Evolutionary conservation across 1,140 invertebrate genomes (phyloP), one percentile per base, ranked within the genome.

Genomic region (Papilio polyxenes): DNA sequence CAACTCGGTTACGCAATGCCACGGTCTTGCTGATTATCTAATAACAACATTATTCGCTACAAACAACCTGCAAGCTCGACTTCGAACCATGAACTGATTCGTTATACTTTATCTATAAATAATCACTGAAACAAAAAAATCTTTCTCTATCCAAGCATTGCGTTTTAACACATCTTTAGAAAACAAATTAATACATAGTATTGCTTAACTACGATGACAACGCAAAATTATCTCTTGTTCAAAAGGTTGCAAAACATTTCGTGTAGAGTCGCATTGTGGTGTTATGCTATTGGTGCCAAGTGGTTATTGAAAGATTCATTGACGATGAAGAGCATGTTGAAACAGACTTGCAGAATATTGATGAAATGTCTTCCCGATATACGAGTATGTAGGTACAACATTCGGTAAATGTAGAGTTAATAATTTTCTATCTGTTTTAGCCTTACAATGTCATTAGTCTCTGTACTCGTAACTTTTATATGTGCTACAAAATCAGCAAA

Each of bases 31-130:
- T 72, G 65, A 40, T 72, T 72, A 72, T 72, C 31, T 72, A 72
- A 72, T 72, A 72, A 69, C 59, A 20, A 62, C 62, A 31, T 65
- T 65, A 65, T 65, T 65, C 62, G 62, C 62, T 10, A 65, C 59
- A 65, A 56, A 72, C 23, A 65, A 72, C 31, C 13, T 72, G 65
- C 65, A 37, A 37, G 10, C 62, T 31, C 62, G 9, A 65, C 62
- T 65, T 13, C 62, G 13, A 65, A 62, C 20, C n/a, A 23, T 20
- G 20, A n/a, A 62, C 59, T 20, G 7, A 62, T 62, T n/a, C 20
- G 8, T 1, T 23, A 62, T 23, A 62, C 20, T 62, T 62, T 62
- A 9, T 23, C 20, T 20, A n/a, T 4, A 65, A 65, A 31, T 10
- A 13, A 13, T 53, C n/a, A 53, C 56, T 17, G 5, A 59, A 59